A percentile compares a stretch with the other conserved stretches of the same genome.
These are phyloP conservation scores for Tetramorium simillimum DNA, from an alignment of 1,140 invertebrate species.

Conservation along the genomic window DNA sequence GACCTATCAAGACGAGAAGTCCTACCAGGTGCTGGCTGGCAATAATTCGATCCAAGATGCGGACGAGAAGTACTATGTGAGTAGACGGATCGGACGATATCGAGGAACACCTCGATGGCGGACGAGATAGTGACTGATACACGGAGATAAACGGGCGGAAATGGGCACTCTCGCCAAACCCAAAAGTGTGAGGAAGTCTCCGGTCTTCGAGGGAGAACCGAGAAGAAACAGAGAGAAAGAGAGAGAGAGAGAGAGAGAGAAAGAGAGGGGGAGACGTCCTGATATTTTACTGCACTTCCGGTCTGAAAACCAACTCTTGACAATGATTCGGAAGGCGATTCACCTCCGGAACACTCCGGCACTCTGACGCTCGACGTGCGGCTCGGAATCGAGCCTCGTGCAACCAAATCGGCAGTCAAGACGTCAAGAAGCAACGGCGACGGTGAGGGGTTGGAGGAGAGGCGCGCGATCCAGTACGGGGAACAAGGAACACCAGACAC, in stretches of 20 bases:
- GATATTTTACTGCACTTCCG: slow-evolving; percentile 13
- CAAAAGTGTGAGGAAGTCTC: background rate
- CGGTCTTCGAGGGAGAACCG: background rate
- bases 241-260: background rate
- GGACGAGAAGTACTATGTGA: slow-evolving; percentile 26
- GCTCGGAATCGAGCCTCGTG: background rate
- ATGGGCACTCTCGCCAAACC: background rate
- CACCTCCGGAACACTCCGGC: background rate
- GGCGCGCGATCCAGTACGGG: background rate
- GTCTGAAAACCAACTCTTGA: background rate
- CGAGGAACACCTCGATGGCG: slow-evolving; percentile 46
- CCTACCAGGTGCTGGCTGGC: slow-evolving; percentile 39
- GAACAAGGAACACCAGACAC: slow-evolving; percentile 27
- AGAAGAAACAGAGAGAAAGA: too few species aligned
- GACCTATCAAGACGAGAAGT: slow-evolving; percentile 17
- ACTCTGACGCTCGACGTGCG: background rate
- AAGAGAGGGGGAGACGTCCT: background rate
- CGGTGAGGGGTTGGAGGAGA: too few species aligned
- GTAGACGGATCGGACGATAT: background rate
- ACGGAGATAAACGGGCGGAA: slow-evolving; percentile 35
- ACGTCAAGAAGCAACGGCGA: background rate
- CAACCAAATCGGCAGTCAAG: background rate
- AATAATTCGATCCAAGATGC: slow-evolving; percentile 11
- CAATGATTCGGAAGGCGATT: background rate
- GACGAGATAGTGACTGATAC: slow-evolving; percentile 47